These are phyloP conservation scores for Pseudochirops corinnae DNA, from an alignment of 2,797 vertebrate species.

Conservation along the genomic window DNA sequence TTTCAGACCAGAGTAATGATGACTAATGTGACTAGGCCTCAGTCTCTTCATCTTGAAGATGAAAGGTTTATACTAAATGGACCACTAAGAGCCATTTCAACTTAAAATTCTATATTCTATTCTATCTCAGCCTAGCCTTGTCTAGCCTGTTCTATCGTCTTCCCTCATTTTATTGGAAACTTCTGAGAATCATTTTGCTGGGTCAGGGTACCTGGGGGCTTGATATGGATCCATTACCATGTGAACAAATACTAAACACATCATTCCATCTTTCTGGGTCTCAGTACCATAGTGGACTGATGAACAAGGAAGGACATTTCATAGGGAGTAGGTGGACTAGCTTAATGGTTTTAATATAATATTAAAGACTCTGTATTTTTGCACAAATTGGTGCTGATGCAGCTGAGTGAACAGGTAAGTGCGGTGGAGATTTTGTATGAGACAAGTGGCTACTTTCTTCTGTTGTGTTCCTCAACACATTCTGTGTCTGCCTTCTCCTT, in stretches of 20 bases:
- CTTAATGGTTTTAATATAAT: neutral
- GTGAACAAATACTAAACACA: neutral
- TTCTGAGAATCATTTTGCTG: neutral
- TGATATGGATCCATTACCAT: neutral
- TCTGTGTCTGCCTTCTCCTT: neutral
- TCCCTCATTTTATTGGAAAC: neutral
- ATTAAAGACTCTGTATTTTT: neutral
- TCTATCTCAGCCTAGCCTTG: neutral
- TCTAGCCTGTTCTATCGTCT: neutral
- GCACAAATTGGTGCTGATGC: neutral
- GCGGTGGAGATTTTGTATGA: neutral
- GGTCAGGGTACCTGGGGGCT: neutral
- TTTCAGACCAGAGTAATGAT: slow-evolving; percentile 48
- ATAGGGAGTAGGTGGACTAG: neutral
- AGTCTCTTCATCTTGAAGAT: slow-evolving; percentile 61
- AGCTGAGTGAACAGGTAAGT: neutral
- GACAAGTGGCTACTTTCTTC: neutral
- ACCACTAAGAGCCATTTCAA: neutral
- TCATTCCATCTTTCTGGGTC: neutral
- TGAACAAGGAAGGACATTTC: neutral
- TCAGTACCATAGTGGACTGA: neutral
- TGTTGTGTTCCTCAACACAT: neutral
- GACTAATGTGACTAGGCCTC: slow-evolving; percentile 18
- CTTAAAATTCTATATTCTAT: neutral
- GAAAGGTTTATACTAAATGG: neutral